Evolutionary conservation across 2,113 vertebrate genomes (phyloP).

Genomic region (Ondatra zibethicus): DNA sequence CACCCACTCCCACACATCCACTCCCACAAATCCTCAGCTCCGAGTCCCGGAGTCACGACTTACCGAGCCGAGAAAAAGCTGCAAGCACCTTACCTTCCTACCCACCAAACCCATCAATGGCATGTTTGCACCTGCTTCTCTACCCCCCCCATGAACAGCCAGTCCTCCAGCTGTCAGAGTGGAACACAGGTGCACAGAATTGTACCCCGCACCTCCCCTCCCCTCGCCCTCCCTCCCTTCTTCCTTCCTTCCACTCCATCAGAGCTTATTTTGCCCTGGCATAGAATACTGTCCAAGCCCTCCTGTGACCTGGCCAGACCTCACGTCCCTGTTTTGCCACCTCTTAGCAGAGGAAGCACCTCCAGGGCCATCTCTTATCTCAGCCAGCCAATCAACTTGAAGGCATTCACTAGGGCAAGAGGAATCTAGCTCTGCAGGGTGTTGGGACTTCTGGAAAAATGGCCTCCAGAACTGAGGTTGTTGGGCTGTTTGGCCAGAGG

Average conservation of each 20-base stretch:
- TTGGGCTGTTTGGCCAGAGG: not conserved
- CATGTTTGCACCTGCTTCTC: not conserved
- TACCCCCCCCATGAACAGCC: not conserved
- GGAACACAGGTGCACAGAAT: not conserved
- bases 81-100: not conserved
- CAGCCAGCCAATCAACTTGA: not conserved
- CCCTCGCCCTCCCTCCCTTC: rapidly evolving
- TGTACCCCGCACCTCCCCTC: rapidly evolving
- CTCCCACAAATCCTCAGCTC: not conserved
- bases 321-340: not conserved
- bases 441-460: not conserved
- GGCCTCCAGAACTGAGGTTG: not conserved
- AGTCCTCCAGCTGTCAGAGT: not conserved
- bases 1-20: too few species aligned
- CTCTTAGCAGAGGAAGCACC: not conserved
- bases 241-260: rapidly evolving
- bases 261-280: not conserved
- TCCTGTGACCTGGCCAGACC: too few species aligned
- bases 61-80: not conserved
- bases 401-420: not conserved
- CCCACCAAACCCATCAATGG: not conserved
- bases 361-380: not conserved
- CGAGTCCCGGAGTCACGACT: not conserved
- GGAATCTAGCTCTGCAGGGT: not conserved
- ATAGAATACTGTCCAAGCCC: too few species aligned